Percentiles rank a stretch among this genome's conserved stretches.
phyloP scores from a whole-genome alignment of 1,140 invertebrate genomes.

The Drosophila oshimai region DNA sequence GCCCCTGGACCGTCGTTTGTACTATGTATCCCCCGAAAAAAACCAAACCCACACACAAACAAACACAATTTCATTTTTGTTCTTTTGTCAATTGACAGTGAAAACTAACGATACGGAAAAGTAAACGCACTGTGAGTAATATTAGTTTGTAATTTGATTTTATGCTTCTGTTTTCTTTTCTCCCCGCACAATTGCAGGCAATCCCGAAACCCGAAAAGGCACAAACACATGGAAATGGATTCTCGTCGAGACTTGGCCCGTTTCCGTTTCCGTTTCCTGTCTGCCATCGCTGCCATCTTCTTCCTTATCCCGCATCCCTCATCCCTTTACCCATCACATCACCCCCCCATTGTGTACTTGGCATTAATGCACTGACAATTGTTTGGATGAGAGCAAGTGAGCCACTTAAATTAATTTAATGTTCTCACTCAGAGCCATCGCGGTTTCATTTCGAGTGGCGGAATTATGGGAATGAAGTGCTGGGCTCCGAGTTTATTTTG shows the following conservation, averaged over 20 bases:
- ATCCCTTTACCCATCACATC: background rate
- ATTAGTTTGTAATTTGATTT: conserved; percentile 81
- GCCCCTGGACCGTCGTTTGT: background rate
- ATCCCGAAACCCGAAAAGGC: background rate
- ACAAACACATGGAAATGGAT: background rate
- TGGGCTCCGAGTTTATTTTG: conserved; percentile 6
- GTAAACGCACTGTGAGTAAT: conserved; percentile 80
- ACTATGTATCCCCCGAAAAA: background rate
- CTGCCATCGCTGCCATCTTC: conserved; percentile 1
- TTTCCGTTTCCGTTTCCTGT: conserved; percentile 43
- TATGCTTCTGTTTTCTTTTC: conserved; percentile 52
- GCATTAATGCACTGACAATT: conserved; percentile 72
- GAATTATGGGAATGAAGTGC: conserved; percentile 24
- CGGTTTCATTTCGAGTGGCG: conserved; percentile 26
- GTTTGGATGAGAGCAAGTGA: conserved; percentile 50
- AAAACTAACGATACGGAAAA: conserved; percentile 81
- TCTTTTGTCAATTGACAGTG: conserved; percentile 75
- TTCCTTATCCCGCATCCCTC: background rate
- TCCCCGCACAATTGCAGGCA: conserved; percentile 50
- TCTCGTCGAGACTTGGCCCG: conserved; percentile 21
- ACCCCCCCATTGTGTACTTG: conserved; percentile 13
- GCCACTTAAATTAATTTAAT: conserved; percentile 71
- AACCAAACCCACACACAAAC: background rate
- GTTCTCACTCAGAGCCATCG: conserved; percentile 23
- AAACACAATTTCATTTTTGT: conserved; percentile 42